Evolutionary conservation across 2,888 invertebrate species (phyloP), one percentile per base, ranked within the genome.

Genomic region (Portevinia maculata): DNA sequence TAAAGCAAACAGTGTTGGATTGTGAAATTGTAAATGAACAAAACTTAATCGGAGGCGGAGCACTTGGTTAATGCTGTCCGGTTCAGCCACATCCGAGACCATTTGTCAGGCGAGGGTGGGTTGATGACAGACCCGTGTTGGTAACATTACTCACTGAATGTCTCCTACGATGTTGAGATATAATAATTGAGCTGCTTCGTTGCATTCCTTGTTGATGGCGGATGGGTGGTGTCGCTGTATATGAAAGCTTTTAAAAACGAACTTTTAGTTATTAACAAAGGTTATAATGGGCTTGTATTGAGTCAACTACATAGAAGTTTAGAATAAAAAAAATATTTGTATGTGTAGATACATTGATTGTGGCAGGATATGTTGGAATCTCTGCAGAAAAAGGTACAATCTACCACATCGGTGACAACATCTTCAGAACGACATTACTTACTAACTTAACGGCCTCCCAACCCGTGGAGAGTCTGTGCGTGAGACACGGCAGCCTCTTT

Each of bases 11-110:
- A 32, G 44, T 48, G 62, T 62, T 53, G 64, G 55, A 57, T 19
- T 17, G 44, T 5, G 55, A 64, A 74, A 64, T 65, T 57, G 55
- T 46, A 74, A 74, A 64, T 48, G 64, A 74, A 65, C 57, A 74
- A 57, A 64, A 74, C 55, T 48, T 74, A 74, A 74, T 57, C 64
- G 64, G 19, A 53, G 44, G 50, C 37, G 48, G 60, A 62, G 53
- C 62, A 53, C 71, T 62, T 71, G 71, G 52, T 62, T 62, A 71
- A 71, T 71, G 62, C 13, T 53, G 52, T 41, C 50, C 57, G 55
- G 48, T 28, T 11, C 44, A 28, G 44, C 41, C 11, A 24, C 52
- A 53, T 53, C 34, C 44, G 32, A 32, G 15, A 5, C 15, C 62
- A 62, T 62, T 62, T 48, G 62, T 62, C 62, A 62, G 62, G 4